Evolutionary conservation across 2,113 vertebrate species (phyloP).

Genomic region (Copsychus sechellarum): DNA sequence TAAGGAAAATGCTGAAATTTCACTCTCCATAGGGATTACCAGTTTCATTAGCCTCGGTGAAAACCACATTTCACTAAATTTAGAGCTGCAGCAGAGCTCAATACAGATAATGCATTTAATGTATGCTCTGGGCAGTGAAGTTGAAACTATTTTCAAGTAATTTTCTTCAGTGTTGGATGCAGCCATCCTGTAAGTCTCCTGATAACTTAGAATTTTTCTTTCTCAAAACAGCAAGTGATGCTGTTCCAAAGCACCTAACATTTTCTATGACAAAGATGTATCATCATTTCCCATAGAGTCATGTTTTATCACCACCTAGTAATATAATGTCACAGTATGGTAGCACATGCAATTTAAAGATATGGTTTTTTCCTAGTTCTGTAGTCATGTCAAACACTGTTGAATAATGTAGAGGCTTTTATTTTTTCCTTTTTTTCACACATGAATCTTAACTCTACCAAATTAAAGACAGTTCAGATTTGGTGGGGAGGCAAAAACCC

Average conservation of each 20-base stretch:
- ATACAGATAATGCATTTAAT: slow-evolving; percentile 59
- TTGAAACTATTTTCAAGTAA: slow-evolving; percentile 67
- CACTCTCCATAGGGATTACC: slow-evolving; percentile 46
- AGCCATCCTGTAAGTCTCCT: slow-evolving; percentile 39
- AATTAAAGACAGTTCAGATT: not conserved
- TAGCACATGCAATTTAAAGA: not conserved
- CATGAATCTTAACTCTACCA: not conserved
- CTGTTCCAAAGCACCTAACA: slow-evolving; percentile 4
- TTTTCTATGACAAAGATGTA: not conserved
- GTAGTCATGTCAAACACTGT: not conserved
- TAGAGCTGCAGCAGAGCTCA: slow-evolving; percentile 56
- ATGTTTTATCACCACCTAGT: not conserved
- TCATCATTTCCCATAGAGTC: not conserved
- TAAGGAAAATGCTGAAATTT: slow-evolving; percentile 52
- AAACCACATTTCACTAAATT: slow-evolving; percentile 64
- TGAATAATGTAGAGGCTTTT: not conserved
- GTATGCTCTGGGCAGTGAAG: slow-evolving; percentile 62
- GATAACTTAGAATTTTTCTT: slow-evolving; percentile 44
- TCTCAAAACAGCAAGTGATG: slow-evolving; percentile 9
- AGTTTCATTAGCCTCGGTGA: slow-evolving; percentile 60
- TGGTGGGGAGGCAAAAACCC: not conserved
- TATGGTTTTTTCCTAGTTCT: not conserved
- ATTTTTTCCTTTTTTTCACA: not conserved
- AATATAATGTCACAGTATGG: not conserved
- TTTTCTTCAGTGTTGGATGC: slow-evolving; percentile 55